Base-by-base conservation (phyloP, 2,888 invertebrate genomes). In the Pollenia griseotomentosa region DNA sequence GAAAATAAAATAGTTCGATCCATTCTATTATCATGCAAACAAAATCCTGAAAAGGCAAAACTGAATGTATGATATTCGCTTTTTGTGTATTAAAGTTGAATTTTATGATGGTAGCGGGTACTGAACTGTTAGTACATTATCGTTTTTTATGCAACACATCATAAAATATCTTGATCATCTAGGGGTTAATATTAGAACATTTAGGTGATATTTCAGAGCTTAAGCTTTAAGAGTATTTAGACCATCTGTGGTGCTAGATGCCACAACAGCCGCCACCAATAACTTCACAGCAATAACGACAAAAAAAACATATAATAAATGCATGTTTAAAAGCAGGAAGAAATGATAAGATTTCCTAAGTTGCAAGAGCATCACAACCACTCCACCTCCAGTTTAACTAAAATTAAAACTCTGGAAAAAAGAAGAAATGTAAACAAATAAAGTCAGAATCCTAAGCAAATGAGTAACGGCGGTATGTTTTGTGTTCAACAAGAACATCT, bases 251-350 rank as follows among this genome's bases (percentile, higher is more conserved):
- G 57, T 66, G 77, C 73, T 23, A 82, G 74, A 81, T 82, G 79
- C 53, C n/a, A 70, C 53, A 68, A 23, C 66, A 46, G 33, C 74
- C 75, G 33, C 48, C 61, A 14, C 16, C 71, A 68, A 40, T 66
- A 70, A 42, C 70, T 70, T 33, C 16, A 65, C 71, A 57, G 73
- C 53, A 81, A 83, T 51, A 77, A 83, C 70, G 71, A 75, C n/a
- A n/a, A n/a, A n/a, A 77, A 66, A 59, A 23, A 71, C 73, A 82
- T 78, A 73, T 73, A 87, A 84, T 74, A 87, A 84, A 84, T 84
- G 81, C 78, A 84, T 84, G 84, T 78, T 87, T 82, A 70, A 84
- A 87, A 82, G 84, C 84, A 82, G 84, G 81, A 82, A 82, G 77
- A 84, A 84, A 42, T 87, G 87, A 87, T 87, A 87, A 84, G 74